These are phyloP conservation scores for Tachypleus tridentatus DNA, from an alignment of 1,140 invertebrate genomes.

Conservation along the genomic window DNA sequence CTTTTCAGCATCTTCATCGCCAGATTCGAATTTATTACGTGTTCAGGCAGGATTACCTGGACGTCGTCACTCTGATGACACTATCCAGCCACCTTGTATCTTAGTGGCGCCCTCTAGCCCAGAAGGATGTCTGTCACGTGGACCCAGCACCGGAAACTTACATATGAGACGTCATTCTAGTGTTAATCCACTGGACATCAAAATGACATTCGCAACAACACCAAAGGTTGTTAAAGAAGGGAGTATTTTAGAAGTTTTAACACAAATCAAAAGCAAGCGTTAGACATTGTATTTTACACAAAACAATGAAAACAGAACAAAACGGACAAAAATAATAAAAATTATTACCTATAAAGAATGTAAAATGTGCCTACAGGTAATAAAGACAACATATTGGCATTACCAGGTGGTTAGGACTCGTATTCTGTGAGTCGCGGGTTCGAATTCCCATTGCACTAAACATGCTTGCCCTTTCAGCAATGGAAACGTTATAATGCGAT, in stretches of 20 bases:
- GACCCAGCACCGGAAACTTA: slow-evolving; percentile 12
- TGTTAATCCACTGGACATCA: slow-evolving; percentile 17
- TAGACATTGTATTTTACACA: neutral
- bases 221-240: slow-evolving; percentile 5
- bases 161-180: slow-evolving; percentile 23
- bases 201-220: slow-evolving; percentile 11
- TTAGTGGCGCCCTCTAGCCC: slow-evolving; percentile 24
- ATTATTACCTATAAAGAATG: neutral
- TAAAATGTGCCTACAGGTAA: neutral
- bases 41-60: slow-evolving; percentile 61
- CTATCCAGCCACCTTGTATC: slow-evolving; percentile 64
- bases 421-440: no score
- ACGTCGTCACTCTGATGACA: slow-evolving; percentile 79
- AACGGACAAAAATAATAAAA: neutral
- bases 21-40: slow-evolving; percentile 71
- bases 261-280: neutral
- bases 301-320: neutral
- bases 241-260: neutral
- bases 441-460: no score
- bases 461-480: no score
- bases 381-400: no score
- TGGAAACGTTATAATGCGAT: no score
- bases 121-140: slow-evolving; percentile 16
- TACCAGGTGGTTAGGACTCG: no score
- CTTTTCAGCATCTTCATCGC: slow-evolving; percentile 52